Base-by-base conservation (phyloP, 2,797 vertebrate species). In the Tympanoctomys barrerae region DNA sequence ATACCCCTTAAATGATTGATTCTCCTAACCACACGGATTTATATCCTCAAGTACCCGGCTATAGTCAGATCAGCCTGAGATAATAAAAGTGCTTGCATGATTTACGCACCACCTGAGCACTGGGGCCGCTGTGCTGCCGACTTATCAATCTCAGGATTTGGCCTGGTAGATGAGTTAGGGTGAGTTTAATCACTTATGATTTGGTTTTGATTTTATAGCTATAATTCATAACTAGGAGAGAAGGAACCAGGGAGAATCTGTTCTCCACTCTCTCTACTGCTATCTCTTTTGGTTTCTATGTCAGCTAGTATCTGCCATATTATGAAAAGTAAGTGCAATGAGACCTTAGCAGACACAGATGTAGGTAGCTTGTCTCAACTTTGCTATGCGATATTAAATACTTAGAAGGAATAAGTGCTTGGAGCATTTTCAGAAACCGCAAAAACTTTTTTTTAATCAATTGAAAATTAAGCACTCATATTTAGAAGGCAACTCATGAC, bases 151-250 rank as follows among this genome's bases (percentile, higher is more conserved):
- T 92, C 31, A 75, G 80, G 70, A 90, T 95, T 70, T 89, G 49
- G 52, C 75, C 80, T 46, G 52, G 18, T 79, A 89, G 77, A 77
- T 94, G 90, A 92, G n/a, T 94, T 92, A 92, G 16, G 26, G 70
- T 80, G 82, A 97, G 54, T 11, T 61, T 64, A 97, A 80, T 96
- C 83, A 92, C 66, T 92, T 88, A 77, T 62, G 90, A 95, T 70
- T 94, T 85, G 87, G 52, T 88, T 94, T 87, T 89, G 57, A 93
- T 83, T 75, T 61, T 90, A 70, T 49, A 24, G 26, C 64, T 36
- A 33, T 97, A 96, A 97, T 64, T 96, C 73, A 92, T 19, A 81
- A 21, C 26, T 73, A 82, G 21, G 12, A 90, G 42, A 39, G 49
- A 93, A 83, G 10, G n/a, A 94, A 87, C 13, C 28, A 87, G 54